phyloP scores from a whole-genome alignment of 92 coral and sea anemone species.

The Porites cylindrica region DNA sequence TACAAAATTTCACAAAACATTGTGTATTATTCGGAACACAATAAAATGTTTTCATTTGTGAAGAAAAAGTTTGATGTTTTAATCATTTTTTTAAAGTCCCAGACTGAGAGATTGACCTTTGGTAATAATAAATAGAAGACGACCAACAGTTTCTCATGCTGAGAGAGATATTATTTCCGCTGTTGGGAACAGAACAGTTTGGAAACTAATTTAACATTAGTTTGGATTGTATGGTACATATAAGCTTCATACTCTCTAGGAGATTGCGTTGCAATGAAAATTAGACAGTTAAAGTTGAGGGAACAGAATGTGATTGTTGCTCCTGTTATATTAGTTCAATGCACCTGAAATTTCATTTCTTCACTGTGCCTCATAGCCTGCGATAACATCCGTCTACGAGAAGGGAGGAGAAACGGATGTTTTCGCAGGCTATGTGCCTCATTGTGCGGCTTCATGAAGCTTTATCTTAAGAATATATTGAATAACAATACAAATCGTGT shows the following conservation, averaged over 20 bases:
- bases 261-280: neutral
- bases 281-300: too few species aligned
- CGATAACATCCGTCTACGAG: too few species aligned
- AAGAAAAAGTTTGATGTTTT: neutral
- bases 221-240: neutral
- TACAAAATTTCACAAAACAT: slow-evolving; percentile 13
- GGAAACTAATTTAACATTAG: neutral
- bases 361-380: too few species aligned
- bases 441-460: too few species aligned
- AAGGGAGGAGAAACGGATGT: too few species aligned
- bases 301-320: too few species aligned
- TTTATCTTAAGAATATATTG: too few species aligned
- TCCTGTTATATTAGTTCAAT: too few species aligned
- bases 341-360: too few species aligned
- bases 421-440: too few species aligned
- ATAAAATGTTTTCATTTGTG: slow-evolving; percentile 1
- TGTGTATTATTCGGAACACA: neutral
- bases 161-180: neutral
- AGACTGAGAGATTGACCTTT: neutral
- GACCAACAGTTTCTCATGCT: neutral
- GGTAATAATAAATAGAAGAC: neutral
- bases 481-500: too few species aligned
- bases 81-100: neutral
- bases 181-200: neutral
- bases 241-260: neutral